These are phyloP conservation scores for Trichacis sp. DNA, from an alignment of 2,888 invertebrate genomes.

Conservation along the genomic window DNA sequence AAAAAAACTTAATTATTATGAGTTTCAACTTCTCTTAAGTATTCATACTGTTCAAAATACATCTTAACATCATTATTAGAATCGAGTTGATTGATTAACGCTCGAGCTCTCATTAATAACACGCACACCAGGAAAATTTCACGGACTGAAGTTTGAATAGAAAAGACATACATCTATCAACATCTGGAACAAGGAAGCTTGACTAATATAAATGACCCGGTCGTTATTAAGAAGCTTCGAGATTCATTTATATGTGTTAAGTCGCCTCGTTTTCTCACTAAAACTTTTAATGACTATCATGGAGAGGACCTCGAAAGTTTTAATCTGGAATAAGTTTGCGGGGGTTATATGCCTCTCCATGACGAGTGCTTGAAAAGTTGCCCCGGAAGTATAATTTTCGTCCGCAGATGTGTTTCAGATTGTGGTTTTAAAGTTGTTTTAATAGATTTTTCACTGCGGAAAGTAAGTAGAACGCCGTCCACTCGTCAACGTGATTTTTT, in stretches of 20 bases:
- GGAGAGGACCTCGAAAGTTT: constrained; percentile 51
- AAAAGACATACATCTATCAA: constrained; percentile 40
- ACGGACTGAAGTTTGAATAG: constrained; percentile 19
- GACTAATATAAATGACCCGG: constrained; percentile 54
- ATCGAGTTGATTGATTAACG: neutral
- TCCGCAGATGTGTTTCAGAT: constrained; percentile 31
- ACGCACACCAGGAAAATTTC: neutral
- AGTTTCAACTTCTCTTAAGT: neutral
- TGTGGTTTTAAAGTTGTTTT: constrained; percentile 14
- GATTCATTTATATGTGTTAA: constrained; percentile 61
- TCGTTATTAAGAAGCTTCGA: constrained; percentile 56
- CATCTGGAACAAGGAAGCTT: constrained; percentile 46
- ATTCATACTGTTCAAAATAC: neutral
- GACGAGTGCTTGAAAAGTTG: constrained; percentile 52
- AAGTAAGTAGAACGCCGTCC: constrained; percentile 19
- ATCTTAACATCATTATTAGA: no score
- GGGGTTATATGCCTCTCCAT: constrained; percentile 52
- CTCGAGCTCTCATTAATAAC: neutral
- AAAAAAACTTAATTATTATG: no score
- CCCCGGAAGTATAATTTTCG: constrained; percentile 50
- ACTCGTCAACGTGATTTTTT: constrained; percentile 4
- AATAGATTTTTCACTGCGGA: constrained; percentile 23
- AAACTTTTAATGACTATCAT: constrained; percentile 59
- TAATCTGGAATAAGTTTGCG: constrained; percentile 53
- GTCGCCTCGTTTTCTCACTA: constrained; percentile 50